Evolutionary conservation across 2,113 vertebrate species (phyloP).

Genomic region (Salvelinus sp.): DNA sequence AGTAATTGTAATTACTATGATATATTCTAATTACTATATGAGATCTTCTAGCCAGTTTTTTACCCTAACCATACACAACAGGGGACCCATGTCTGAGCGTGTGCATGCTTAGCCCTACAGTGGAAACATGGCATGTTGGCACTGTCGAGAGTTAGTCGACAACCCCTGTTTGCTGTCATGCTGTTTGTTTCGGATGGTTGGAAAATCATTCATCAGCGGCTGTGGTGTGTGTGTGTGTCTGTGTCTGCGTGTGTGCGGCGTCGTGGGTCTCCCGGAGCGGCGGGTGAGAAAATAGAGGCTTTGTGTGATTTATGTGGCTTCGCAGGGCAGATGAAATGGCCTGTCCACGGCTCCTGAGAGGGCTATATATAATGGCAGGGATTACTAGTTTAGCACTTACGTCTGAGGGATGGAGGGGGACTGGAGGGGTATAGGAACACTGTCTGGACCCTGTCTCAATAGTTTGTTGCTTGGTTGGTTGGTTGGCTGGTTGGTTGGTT

Average conservation of each 20-base stretch:
- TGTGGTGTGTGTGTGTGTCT: background rate
- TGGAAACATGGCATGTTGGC: background rate
- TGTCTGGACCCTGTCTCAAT: background rate
- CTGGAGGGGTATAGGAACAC: background rate
- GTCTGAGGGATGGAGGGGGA: background rate
- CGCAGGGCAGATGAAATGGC: slow-evolving; percentile 14
- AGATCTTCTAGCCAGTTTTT: too few species aligned
- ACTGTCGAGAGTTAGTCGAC: background rate
- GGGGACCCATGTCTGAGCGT: background rate
- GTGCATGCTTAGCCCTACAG: background rate
- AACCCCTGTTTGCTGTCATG: background rate
- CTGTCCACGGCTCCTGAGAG: slow-evolving; percentile 20
- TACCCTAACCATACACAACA: too few species aligned
- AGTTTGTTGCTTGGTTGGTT: background rate
- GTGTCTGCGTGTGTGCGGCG: background rate
- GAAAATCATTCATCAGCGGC: background rate
- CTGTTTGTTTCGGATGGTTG: background rate
- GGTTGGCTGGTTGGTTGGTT: background rate
- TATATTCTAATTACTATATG: too few species aligned
- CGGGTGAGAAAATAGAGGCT: slow-evolving; percentile 16
- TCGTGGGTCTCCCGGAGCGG: background rate
- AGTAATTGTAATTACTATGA: too few species aligned
- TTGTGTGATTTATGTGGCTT: slow-evolving; percentile 29
- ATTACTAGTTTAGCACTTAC: background rate
- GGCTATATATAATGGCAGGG: slow-evolving; percentile 17